Percentiles rank a stretch among this genome's conserved stretches.
These are phyloP conservation scores for Hypsibius dujardini DNA, from an alignment of 1,140 invertebrate genomes.

Conservation along the genomic window DNA sequence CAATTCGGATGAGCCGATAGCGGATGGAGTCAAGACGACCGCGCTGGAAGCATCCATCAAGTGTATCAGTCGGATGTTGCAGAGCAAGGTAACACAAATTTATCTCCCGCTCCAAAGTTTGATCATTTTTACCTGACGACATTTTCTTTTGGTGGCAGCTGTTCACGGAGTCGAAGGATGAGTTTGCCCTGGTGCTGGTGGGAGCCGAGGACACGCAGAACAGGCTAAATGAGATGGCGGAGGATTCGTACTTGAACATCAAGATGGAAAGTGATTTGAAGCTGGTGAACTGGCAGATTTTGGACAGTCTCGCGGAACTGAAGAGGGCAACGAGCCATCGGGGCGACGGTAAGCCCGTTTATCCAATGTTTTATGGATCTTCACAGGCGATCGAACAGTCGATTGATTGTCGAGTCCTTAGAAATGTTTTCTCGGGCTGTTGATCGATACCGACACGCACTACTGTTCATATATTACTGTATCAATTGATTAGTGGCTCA, in stretches of 20 bases:
- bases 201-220: constrained; percentile 37
- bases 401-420: no score
- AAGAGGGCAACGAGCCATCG: neutral
- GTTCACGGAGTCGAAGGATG: constrained; percentile 39
- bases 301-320: neutral
- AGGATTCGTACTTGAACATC: neutral
- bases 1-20: constrained; percentile 30
- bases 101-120: neutral
- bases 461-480: no score
- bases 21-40: constrained; percentile 28
- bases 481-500: no score
- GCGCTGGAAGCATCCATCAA: constrained; percentile 29
- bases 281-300: neutral
- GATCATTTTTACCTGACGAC: constrained; percentile 12
- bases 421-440: no score
- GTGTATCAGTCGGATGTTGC: constrained; percentile 36
- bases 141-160: constrained; percentile 29
- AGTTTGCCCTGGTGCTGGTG: constrained; percentile 36
- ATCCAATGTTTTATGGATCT: no score
- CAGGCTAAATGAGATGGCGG: constrained; percentile 25
- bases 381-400: no score
- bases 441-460: no score
- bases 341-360: neutral
- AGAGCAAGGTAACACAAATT: constrained; percentile 33
- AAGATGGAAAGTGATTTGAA: neutral